Base-by-base conservation (phyloP, 2,113 vertebrate species). In the Paracanthobrama guichenoti region DNA sequence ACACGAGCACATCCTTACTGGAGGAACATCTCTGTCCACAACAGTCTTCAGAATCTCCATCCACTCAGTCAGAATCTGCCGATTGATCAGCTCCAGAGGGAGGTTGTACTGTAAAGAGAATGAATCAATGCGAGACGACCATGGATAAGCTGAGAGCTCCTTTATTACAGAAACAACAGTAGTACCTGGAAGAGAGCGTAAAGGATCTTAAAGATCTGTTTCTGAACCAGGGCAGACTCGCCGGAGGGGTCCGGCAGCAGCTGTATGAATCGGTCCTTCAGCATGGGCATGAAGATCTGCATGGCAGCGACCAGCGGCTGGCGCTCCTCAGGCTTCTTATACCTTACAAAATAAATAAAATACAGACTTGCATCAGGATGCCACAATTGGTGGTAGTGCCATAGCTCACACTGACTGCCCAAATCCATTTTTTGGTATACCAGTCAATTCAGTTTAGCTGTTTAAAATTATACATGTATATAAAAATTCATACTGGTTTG, bases 121-220 rank as follows among this genome's bases (percentile, higher is more conserved):
- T 6, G 22, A 71, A 11, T 26, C 13, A 26, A 79, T 76, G 24
- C 66, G 10, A 86, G 3, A 74, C 87, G 6, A 50, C n/a, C 11
- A 9, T 13, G 3, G 2, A 46, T 0, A 67, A 39, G 39, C 6
- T 3, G 44, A 2, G 12, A 24, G 59, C 14, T n/a, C 4, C 75
- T 44, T 3, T 46, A 46, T 9, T 14, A 26, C 9, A 50, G 44
- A 75, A 11, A 4, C 1, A 22, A 86, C 0, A 2, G 42, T 28
- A 9, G 79, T 95, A 99, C 98, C 98, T 99, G 97, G 90, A 99
- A 97, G 88, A 99, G 96, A 81, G 98, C 98, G 83, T 99, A 99
- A 89, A 99, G 97, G 91, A 99, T 99, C 95, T 99, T 99, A 90
- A 99, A 98, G 93, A 99, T 99, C 81, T 99, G 97, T 92, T 99